Evolutionary conservation across 2,113 vertebrate species (phyloP), one percentile per base, ranked within the genome.

Genomic region (Tapirus terrestris): DNA sequence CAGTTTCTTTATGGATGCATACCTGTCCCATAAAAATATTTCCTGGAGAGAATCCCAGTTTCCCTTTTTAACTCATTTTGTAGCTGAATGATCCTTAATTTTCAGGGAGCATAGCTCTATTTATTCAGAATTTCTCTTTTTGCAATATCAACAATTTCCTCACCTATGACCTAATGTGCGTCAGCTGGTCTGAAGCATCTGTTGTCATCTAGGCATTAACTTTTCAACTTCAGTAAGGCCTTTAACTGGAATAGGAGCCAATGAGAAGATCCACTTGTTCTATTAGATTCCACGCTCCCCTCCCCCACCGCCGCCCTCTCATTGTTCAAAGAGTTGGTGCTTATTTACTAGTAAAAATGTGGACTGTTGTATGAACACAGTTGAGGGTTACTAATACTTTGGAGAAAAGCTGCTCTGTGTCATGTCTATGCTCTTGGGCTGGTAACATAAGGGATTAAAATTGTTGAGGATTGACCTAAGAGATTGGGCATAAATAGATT

Each of bases 31-130:
- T 81, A 58, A 86, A 94, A 96, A 53, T 65, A 63, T 61, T 92
- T 98, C 67, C 56, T 81, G 77, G 72, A 60, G 76, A 91, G 92
- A 94, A 94, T 77, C 39, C n/a, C 20, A 77, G 56, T 81, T 96
- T 63, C 53, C 27, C 21, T 84, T 70, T 33, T 96, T 95, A 63
- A n/a, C 58, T 95, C 29, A 68, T 86, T 95, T 83, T 33, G 67
- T 67, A 82, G 56, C 72, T 91, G 65, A 67, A 33, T 86, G 81
- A 43, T 7, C 58, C 43, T 77, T 84, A 39, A 58, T 73, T 95
- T 91, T 43, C 3, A 12, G 67, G 51, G 43, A 33, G 3, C 29
- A 45, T 88, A n/a, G 92, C 65, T 92, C 45, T 87, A 12, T 63
- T 67, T 39, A n/a, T 53, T 67, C 23, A 61, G 60, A 39, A 43